Conservation (phyloP, 2,888 invertebrate species). For the Nymphalis urticae region DNA sequence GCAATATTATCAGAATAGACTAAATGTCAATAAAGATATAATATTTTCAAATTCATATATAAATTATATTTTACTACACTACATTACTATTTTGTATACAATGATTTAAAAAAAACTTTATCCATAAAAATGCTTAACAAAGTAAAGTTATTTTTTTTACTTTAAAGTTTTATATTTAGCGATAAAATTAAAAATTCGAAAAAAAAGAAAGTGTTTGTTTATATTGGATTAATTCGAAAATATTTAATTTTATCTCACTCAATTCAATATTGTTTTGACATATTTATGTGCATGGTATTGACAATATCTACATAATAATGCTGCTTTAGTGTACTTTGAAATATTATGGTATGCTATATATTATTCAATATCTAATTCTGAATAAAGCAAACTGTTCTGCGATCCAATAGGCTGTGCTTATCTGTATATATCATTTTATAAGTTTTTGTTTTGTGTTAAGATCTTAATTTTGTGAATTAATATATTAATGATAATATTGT, state of each 20-base stretch:
- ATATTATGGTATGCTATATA: background rate
- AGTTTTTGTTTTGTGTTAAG: conserved; percentile 55
- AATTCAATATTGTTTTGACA: conserved; percentile 1
- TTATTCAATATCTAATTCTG: conserved; percentile 13
- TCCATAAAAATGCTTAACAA: too few relatives aligned
- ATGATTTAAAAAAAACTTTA: too few relatives aligned
- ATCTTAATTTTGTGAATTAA: conserved; percentile 49
- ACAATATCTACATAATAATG: background rate
- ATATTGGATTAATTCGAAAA: background rate
- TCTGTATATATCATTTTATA: conserved; percentile 58
- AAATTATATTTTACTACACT: too few relatives aligned
- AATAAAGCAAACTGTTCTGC: conserved; percentile 69
- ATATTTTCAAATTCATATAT: too few relatives aligned
- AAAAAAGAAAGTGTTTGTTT: background rate
- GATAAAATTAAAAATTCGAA: too few relatives aligned
- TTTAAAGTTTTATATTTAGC: too few relatives aligned
- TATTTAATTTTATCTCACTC: background rate
- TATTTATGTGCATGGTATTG: conserved; percentile 1
- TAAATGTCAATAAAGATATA: too few relatives aligned
- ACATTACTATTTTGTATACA: too few relatives aligned
- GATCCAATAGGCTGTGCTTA: conserved; percentile 79
- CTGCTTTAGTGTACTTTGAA: background rate
- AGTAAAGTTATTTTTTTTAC: too few relatives aligned
- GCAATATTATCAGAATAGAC: too few relatives aligned
- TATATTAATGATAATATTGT: conserved; percentile 54